Base-by-base conservation (phyloP, 2,113 vertebrate genomes). In the Chloebia gouldiae region DNA sequence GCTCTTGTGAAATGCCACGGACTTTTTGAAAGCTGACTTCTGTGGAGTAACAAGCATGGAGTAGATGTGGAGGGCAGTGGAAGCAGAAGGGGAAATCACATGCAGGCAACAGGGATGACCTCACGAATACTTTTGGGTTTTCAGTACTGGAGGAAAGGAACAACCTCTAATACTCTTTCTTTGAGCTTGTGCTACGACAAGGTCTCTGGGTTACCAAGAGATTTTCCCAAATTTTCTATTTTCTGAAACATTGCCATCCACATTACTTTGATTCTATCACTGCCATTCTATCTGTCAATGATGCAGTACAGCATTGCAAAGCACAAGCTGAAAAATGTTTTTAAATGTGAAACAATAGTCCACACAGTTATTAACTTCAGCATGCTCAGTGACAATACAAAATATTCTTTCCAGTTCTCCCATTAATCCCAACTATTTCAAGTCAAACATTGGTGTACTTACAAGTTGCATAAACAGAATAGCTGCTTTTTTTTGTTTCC, bases 1-100 rank as follows among this genome's bases (percentile, higher is more conserved):
- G 18, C 13, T 42, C 11, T 40, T 71, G 10, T 54, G 70, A 60
- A 92, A 72, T 22, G 37, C 5, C 3, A 2, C 0, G 0, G 3
- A 15, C 7, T 49, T 79, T 40, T 44, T 72, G 22, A 60, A 75
- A 78, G 9, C 14, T 75, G 47, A 39, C 7, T 75, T 70, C 7
- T 12, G 11, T 27, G 17, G 4, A 5, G 7, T 27, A 33, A n/a
- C 22, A 40, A 49, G 20, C 28, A 37, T 30, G 42, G 0, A 2
- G 11, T 39, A 37, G 15, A 33, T 64, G 21, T 2, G 0, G 14
- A 6, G 7, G 7, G 5, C 31, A 86, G 10, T 20, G 37, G n/a
- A 77, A 72, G 7, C 18, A 70, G 21, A 66, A 92, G 45, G 7
- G 2, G 4, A 77, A 17, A 37, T 73, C 37, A 21, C 4, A 13